These are phyloP conservation scores for Chaetorhynchus papuensis DNA, from an alignment of 2,113 vertebrate species.

Conservation along the genomic window DNA sequence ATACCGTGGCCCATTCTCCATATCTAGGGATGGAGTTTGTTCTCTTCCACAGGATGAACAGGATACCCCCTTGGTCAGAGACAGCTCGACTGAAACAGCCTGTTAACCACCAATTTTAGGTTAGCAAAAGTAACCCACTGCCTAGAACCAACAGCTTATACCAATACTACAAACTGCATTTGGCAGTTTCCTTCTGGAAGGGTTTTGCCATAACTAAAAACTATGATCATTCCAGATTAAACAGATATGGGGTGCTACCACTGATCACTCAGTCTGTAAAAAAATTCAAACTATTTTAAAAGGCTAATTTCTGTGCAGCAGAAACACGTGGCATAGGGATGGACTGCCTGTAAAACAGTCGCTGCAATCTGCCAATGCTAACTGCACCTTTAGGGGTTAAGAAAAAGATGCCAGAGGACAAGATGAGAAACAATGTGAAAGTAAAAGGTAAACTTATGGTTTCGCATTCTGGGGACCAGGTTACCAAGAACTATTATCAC, in stretches of 20 bases:
- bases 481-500: background rate
- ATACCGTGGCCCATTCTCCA: rapidly evolving
- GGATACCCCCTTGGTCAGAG: background rate
- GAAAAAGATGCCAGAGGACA: background rate
- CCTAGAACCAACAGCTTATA: background rate
- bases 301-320: background rate
- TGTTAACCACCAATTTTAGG: background rate
- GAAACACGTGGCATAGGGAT: background rate
- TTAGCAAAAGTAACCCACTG: background rate
- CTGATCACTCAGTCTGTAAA: background rate
- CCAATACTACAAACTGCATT: background rate
- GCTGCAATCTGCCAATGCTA: background rate
- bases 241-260: background rate
- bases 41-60: background rate
- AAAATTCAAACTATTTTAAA: background rate
- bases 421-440: background rate
- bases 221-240: background rate
- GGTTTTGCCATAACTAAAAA: background rate
- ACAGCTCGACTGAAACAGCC: background rate
- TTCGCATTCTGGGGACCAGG: background rate
- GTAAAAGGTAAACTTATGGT: background rate
- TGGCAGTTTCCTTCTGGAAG: background rate
- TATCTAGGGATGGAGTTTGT: background rate
- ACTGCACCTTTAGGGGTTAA: background rate
- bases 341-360: background rate